Evolutionary conservation across 2,888 invertebrate species (phyloP).

Genomic region (Griposia aprilina): DNA sequence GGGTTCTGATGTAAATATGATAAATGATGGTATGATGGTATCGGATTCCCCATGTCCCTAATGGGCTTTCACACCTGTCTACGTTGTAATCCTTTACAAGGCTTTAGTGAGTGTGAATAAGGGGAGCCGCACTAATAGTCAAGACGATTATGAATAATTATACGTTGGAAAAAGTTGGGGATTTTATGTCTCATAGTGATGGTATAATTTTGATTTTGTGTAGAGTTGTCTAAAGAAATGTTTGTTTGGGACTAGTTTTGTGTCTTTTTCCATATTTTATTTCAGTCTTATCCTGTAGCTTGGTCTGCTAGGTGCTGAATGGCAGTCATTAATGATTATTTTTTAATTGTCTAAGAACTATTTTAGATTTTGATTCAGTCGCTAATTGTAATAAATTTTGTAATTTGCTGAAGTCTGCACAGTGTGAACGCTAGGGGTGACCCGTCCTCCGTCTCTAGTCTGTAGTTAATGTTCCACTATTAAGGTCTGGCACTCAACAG

Average conservation of each 20-base stretch:
- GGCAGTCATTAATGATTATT: not conserved
- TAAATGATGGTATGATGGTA: slow-evolving; percentile 53
- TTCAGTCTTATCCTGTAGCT: not conserved
- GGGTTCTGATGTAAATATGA: slow-evolving; percentile 56
- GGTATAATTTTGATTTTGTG: slow-evolving; percentile 17
- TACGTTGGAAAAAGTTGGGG: slow-evolving; percentile 24
- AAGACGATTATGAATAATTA: slow-evolving; percentile 52
- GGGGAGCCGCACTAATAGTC: slow-evolving; percentile 42
- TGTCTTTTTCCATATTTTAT: not conserved
- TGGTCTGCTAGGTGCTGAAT: too few relatives aligned
- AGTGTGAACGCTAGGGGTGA: slow-evolving; percentile 8
- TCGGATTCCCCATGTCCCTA: slow-evolving; percentile 56
- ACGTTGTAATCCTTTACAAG: slow-evolving; percentile 57
- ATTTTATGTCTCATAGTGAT: slow-evolving; percentile 31
- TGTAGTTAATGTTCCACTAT: slow-evolving; percentile 23
- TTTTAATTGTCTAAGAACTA: not conserved
- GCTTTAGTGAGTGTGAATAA: slow-evolving; percentile 41
- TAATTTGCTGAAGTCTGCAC: slow-evolving; percentile 9
- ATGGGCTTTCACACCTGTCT: slow-evolving; percentile 63
- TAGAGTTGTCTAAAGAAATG: slow-evolving; percentile 14
- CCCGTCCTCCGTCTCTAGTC: not conserved
- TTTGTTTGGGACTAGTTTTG: not conserved
- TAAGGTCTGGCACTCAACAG: not conserved
- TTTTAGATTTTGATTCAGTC: not conserved
- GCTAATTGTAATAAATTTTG: slow-evolving; percentile 1